Evolutionary conservation across 2,113 vertebrate species (phyloP).

Genomic region (Tachuris rubrigastra): DNA sequence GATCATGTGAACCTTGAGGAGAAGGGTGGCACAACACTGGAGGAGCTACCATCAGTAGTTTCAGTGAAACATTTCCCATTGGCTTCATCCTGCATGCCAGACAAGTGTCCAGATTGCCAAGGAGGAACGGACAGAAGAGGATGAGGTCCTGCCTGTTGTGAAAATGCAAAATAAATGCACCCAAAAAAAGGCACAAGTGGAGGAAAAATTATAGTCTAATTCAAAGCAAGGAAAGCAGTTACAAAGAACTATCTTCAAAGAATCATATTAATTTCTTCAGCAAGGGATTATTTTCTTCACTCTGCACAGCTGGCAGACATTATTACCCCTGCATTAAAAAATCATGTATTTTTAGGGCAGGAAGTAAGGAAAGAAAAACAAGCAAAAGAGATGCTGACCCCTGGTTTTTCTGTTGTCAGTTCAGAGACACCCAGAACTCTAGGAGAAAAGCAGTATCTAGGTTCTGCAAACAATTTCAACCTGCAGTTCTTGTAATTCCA

Average conservation of each 20-base stretch:
- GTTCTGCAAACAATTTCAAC: background rate
- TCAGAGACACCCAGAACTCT: background rate
- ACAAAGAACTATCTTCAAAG: background rate
- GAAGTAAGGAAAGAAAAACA: background rate
- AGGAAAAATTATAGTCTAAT: background rate
- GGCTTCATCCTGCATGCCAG: background rate
- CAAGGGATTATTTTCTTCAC: background rate
- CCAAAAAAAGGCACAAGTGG: background rate
- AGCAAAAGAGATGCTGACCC: background rate
- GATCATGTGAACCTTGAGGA: background rate
- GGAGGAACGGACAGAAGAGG: fast-evolving
- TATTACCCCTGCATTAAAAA: background rate
- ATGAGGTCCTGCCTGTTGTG: background rate
- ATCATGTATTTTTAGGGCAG: background rate
- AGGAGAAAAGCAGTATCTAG: background rate
- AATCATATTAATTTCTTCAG: background rate
- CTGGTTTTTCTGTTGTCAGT: background rate
- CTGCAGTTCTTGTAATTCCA: background rate
- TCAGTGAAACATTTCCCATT: background rate
- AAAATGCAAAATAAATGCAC: background rate
- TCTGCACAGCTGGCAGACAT: background rate
- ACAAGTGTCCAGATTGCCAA: background rate
- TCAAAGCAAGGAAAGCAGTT: background rate
- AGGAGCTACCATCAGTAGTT: background rate
- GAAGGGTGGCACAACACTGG: fast-evolving